phyloP scores from a whole-genome alignment of 2,113 vertebrate genomes.

The Protobothrops flavoviridis region DNA sequence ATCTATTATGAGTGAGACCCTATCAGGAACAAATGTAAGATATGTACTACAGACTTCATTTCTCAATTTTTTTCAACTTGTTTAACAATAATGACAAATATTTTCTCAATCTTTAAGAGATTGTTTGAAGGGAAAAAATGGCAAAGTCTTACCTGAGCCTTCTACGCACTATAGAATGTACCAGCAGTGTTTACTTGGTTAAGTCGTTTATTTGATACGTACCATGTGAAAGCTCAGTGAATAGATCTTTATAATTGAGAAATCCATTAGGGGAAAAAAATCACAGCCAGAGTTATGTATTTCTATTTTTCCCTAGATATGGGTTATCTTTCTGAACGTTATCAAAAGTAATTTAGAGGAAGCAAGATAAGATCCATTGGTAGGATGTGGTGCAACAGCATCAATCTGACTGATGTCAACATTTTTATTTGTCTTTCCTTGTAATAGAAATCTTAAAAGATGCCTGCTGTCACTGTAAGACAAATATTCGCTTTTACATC shows the following conservation, averaged over 20 bases:
- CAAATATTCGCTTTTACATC: constrained; percentile 9
- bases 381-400: neutral
- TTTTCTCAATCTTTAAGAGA: neutral
- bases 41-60: neutral
- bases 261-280: neutral
- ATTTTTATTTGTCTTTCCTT: neutral
- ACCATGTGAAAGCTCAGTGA: neutral
- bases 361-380: constrained; percentile 1
- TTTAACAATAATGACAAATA: neutral
- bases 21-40: neutral
- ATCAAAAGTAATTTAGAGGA: neutral
- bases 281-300: neutral
- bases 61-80: too few relatives aligned
- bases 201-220: neutral
- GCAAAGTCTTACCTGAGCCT: neutral
- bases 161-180: neutral
- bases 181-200: neutral
- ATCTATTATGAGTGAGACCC: neutral
- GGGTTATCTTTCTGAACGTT: constrained; percentile 18
- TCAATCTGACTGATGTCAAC: neutral
- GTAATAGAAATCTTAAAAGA: constrained; percentile 18
- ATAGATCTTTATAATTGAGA: neutral
- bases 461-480: constrained; percentile 8
- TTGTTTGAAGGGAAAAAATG: neutral
- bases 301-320: neutral